phyloP scores from a whole-genome alignment of 1,140 invertebrate genomes.

The Bombus haemorrhoidalis region DNA sequence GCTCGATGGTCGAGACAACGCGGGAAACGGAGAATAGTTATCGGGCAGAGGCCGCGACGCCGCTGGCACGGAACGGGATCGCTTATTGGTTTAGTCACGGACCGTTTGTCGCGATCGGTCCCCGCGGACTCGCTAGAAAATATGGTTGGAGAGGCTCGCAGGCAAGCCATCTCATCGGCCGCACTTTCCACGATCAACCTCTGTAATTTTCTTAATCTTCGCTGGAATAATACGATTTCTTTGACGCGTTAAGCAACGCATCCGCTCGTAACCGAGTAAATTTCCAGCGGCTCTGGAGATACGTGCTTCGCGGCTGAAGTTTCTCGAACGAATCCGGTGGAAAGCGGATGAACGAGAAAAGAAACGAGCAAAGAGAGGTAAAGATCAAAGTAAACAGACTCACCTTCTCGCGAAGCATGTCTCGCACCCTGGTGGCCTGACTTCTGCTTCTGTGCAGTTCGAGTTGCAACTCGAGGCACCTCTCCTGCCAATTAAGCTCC shows the following conservation, averaged over 20 bases:
- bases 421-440: slow-evolving; percentile 92
- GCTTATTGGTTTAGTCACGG: slow-evolving; percentile 75
- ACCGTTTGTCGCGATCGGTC: slow-evolving; percentile 68
- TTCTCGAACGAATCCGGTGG: neutral
- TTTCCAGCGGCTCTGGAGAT: neutral
- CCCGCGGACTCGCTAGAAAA: slow-evolving; percentile 47
- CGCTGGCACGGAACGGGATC: slow-evolving; percentile 52
- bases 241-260: neutral
- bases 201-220: neutral
- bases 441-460: slow-evolving; percentile 91
- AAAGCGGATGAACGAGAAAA: neutral
- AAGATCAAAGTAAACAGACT: slow-evolving; percentile 46
- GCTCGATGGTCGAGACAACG: neutral
- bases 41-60: slow-evolving; percentile 31
- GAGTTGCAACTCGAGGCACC: slow-evolving; percentile 91
- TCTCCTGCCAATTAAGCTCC: slow-evolving; percentile 90
- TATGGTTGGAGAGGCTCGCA: slow-evolving; percentile 8
- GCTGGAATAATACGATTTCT: too few species aligned
- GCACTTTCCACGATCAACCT: neutral
- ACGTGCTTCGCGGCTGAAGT: neutral
- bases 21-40: slow-evolving; percentile 33
- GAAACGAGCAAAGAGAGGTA: neutral
- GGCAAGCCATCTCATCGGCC: neutral
- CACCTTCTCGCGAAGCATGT: slow-evolving; percentile 94
- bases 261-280: neutral